Conservation (phyloP, 1,140 invertebrate genomes). For the Callitettix versicolor region DNA sequence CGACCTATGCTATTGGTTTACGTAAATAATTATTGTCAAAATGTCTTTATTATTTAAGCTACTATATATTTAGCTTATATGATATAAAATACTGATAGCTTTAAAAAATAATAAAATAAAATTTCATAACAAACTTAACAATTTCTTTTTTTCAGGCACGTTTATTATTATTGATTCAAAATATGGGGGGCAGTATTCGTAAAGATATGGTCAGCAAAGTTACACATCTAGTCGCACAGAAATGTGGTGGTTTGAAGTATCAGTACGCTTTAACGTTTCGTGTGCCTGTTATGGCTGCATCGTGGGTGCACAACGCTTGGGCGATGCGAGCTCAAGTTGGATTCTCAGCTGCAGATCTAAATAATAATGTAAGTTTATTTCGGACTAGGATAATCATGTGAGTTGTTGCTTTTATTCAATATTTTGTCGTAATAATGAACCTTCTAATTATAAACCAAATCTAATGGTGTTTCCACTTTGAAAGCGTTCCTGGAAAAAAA, state of each 20-base stretch:
- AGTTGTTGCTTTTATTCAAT: constrained; percentile 1
- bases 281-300: constrained; percentile 73
- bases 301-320: constrained; percentile 85
- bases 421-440: neutral
- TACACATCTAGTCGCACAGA: constrained; percentile 85
- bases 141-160: too few relatives aligned
- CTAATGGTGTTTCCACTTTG: too few relatives aligned
- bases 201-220: constrained; percentile 78
- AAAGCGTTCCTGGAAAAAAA: too few relatives aligned
- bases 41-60: too few relatives aligned
- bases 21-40: too few relatives aligned
- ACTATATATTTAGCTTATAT: too few relatives aligned
- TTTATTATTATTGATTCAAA: constrained; percentile 76
- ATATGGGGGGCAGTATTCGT: constrained; percentile 88
- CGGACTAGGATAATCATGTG: too few relatives aligned
- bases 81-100: too few relatives aligned
- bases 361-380: constrained; percentile 57
- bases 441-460: neutral
- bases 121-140: too few relatives aligned
- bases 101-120: too few relatives aligned
- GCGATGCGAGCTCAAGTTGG: constrained; percentile 54
- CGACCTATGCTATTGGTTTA: too few relatives aligned
- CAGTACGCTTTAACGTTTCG: constrained; percentile 78
- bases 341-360: constrained; percentile 53
- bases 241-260: constrained; percentile 79